Evolutionary conservation across 1,140 invertebrate species (phyloP).

Genomic region (Neuroterus valhalla): DNA sequence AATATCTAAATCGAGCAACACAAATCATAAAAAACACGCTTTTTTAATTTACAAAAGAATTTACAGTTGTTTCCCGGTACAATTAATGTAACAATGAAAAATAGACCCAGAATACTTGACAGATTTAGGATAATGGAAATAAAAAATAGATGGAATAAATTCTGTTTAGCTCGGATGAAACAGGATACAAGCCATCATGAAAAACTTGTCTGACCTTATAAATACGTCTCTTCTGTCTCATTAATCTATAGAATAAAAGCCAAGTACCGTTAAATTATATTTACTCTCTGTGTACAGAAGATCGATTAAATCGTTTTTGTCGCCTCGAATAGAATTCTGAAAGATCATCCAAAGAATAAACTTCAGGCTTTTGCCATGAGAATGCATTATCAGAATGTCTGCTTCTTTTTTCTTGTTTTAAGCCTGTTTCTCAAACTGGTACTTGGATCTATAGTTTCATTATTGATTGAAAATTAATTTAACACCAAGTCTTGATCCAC

Average conservation of each 20-base stretch:
- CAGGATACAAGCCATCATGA: constrained; percentile 7
- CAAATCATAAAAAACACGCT: no score
- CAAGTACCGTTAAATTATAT: constrained; percentile 29
- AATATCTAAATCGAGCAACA: no score
- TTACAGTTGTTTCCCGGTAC: not conserved
- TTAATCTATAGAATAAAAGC: constrained; percentile 29
- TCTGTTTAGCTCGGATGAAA: constrained; percentile 13
- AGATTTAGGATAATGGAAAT: not conserved
- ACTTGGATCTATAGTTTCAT: no score
- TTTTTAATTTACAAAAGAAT: not conserved
- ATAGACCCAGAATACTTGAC: not conserved
- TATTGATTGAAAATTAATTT: no score
- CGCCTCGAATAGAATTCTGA: not conserved
- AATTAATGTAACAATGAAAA: not conserved
- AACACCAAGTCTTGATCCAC: no score
- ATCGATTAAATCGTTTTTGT: constrained; percentile 15
- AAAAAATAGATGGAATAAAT: constrained; percentile 15
- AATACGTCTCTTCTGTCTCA: constrained; percentile 9
- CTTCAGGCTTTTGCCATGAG: not conserved
- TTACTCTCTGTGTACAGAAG: constrained; percentile 18
- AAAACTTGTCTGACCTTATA: constrained; percentile 28
- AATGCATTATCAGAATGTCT: not conserved
- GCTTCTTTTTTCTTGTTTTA: no score
- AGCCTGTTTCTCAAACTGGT: no score
- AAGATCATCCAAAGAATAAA: not conserved